Evolutionary conservation across 2,888 invertebrate genomes (phyloP), one percentile per base, ranked within the genome.

Genomic region (Epistrophe eligans): DNA sequence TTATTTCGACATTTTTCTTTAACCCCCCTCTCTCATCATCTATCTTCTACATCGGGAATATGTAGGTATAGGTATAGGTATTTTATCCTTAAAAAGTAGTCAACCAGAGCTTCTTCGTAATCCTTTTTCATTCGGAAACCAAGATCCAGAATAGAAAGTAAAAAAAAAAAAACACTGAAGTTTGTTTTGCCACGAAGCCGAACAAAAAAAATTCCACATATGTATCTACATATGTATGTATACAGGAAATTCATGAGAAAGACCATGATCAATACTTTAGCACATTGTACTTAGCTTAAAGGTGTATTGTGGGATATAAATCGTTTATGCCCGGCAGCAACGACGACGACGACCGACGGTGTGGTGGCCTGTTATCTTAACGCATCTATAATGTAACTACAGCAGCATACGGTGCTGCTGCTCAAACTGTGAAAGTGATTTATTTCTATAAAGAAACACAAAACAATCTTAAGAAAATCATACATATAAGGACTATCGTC

Each of bases 31-130:
- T 4, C 48, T 4, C 9, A 4, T 32, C 32, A 32, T 35, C 0
- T 35, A 35, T 35, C 9, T 35, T 6, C 8, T 5, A 32, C n/a
- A 45, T n/a, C n/a, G 45, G 5, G 60, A 13, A 13, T 24, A 24
- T 24, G 24, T 24, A 24, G 24, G 24, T 13, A 15, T 24, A 24
- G 24, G 24, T 13, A 15, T 40, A 32, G 0, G 40, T 64, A 2
- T 24, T 40, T 45, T 64, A 64, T 64, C 45, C 64, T 64, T 64
- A 45, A 32, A 45, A 64, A 45, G 11, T 28, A 66, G 32, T 48
- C 32, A n/a, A 45, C 45, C 28, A 32, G 45, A 15, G 45, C 28
- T 48, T 32, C 17, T 66, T 17, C 17, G 48, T 66, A 66, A 66
- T 66, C 66, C 66, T 48, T 66, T 66, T 48, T 48, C 35, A 48